These are phyloP conservation scores for Diadophis punctatus DNA, from an alignment of 2,113 vertebrate genomes.

Conservation along the genomic window DNA sequence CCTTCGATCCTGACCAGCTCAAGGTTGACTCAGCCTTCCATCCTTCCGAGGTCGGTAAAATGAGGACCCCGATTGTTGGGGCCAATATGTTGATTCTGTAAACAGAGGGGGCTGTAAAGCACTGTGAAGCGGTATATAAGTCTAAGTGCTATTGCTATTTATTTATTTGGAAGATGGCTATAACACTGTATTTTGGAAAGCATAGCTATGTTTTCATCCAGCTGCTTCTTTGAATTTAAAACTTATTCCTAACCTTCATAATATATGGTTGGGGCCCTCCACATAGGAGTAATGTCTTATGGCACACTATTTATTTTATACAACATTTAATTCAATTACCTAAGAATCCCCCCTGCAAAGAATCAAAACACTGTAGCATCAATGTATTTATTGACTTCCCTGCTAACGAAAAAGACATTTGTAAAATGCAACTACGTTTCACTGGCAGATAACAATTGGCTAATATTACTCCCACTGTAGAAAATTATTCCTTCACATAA, in stretches of 20 bases:
- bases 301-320: conserved; percentile 20
- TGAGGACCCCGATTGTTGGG: not conserved
- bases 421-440: conserved; percentile 21
- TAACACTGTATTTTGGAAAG: not conserved
- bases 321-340: conserved; percentile 31
- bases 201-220: not conserved
- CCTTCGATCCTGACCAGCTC: not conserved
- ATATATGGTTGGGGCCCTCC: not conserved
- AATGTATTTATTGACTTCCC: conserved; percentile 37
- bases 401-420: conserved; percentile 31
- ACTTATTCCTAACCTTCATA: conserved; percentile 12
- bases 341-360: conserved; percentile 6
- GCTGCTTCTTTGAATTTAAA: conserved; percentile 6
- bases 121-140: not conserved
- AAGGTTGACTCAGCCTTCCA: not conserved
- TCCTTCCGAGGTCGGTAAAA: not conserved
- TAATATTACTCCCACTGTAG: conserved; percentile 22
- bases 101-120: not conserved
- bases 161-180: not conserved
- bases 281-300: conserved; percentile 5
- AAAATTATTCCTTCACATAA: conserved; percentile 35
- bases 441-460: conserved; percentile 28
- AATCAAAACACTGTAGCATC: conserved; percentile 22
- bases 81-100: not conserved
- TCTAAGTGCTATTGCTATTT: not conserved